Evolutionary conservation across 37 sponge, comb jelly and placozoan species (phyloP).

Genomic region (Chondrosia reniformis): DNA sequence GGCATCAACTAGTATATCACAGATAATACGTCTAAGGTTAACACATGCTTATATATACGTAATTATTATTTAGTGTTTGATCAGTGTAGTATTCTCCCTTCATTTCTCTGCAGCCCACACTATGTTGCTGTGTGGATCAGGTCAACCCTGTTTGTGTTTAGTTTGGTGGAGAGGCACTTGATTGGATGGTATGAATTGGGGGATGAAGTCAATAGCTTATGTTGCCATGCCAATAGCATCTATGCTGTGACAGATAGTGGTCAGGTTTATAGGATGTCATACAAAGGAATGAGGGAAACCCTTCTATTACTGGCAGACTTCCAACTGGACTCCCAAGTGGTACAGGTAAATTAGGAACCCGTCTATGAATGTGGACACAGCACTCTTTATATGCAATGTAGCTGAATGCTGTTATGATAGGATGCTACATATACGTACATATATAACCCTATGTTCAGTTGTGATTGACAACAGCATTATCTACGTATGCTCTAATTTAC

Average conservation of each 20-base stretch:
- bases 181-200: constrained; percentile 9
- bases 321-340: not conserved
- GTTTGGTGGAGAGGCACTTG: not conserved
- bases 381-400: too few species aligned
- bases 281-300: not conserved
- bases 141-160: constrained; percentile 4
- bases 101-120: too few species aligned
- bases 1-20: too few species aligned
- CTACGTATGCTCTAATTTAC: too few species aligned
- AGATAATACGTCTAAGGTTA: too few species aligned
- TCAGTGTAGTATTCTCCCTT: too few species aligned
- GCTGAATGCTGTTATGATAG: not conserved
- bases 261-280: not conserved
- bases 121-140: not conserved
- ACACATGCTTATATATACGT: too few species aligned
- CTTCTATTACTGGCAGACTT: not conserved
- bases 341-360: not conserved
- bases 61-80: too few species aligned
- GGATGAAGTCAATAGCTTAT: not conserved
- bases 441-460: not conserved
- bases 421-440: not conserved
- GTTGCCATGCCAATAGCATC: constrained; percentile 17
- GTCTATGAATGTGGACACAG: too few species aligned
- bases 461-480: too few species aligned
- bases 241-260: not conserved